Conservation (phyloP, 2,797 vertebrate species). For the Microctenopoma steveboyesi region DNA sequence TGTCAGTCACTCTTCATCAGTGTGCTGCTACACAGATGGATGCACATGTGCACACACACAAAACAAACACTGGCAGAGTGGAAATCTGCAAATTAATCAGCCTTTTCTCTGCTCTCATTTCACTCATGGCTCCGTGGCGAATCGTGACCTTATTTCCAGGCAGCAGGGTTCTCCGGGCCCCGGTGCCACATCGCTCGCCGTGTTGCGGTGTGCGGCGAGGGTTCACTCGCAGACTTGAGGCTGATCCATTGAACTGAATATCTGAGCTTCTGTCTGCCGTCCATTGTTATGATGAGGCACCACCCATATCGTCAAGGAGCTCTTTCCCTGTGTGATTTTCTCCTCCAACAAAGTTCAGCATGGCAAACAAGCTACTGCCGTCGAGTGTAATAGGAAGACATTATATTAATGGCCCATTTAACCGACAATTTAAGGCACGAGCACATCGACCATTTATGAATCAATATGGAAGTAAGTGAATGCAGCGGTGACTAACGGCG, state of each 20-base stretch:
- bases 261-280: conserved; percentile 8
- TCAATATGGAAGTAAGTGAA: conserved; percentile 46
- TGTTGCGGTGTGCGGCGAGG: not conserved
- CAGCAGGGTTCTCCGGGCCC: too few species aligned
- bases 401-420: conserved; percentile 52
- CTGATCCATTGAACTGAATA: conserved; percentile 32
- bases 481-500: conserved; percentile 28
- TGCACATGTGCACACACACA: conserved; percentile 39
- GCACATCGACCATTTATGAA: conserved; percentile 45
- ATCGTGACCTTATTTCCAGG: conserved; percentile 48
- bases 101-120: not conserved
- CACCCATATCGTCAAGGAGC: not conserved
- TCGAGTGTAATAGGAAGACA: conserved; percentile 12
- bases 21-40: conserved; percentile 45
- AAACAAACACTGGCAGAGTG: conserved; percentile 40
- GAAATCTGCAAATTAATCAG: conserved; percentile 29
- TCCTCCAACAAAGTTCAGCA: conserved; percentile 3
- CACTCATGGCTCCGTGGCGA: conserved; percentile 43
- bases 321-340: not conserved
- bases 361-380: conserved; percentile 21
- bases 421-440: conserved; percentile 36
- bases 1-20: conserved; percentile 67
- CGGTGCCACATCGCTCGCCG: too few species aligned
- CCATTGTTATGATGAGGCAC: conserved; percentile 8
- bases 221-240: conserved; percentile 18